Percentiles rank a stretch among this genome's conserved stretches.
Evolutionary conservation across 2,797 vertebrate species (phyloP).

Genomic region (Arctocebus calabarensis): DNA sequence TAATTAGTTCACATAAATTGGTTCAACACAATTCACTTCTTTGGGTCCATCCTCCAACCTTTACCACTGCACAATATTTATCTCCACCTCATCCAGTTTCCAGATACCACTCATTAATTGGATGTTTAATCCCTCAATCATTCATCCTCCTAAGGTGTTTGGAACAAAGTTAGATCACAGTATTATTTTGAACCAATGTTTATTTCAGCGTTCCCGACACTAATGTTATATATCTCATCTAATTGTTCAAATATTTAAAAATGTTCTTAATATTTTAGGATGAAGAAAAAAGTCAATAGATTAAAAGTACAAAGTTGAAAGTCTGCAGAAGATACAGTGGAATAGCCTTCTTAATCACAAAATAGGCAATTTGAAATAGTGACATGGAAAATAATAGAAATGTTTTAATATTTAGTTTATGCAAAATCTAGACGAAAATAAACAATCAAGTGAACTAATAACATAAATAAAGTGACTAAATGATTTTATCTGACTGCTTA

Average conservation of each 20-base stretch:
- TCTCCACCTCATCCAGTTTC: background rate
- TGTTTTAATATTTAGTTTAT: constrained; percentile 46
- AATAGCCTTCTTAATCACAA: background rate
- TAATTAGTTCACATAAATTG: constrained; percentile 2
- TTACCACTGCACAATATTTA: background rate
- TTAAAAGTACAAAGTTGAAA: constrained; percentile 37
- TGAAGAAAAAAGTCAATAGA: constrained; percentile 21
- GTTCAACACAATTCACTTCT: constrained; percentile 10
- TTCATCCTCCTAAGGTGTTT: background rate
- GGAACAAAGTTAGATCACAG: constrained; percentile 6
- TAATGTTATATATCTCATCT: background rate
- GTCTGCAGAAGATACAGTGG: background rate
- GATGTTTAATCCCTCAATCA: background rate
- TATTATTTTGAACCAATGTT: constrained; percentile 5
- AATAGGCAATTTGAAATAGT: background rate
- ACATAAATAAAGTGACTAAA: background rate
- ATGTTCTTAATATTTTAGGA: background rate
- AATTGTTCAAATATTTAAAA: constrained; percentile 33
- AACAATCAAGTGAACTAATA: background rate
- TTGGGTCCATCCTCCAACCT: background rate
- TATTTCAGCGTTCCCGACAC: background rate
- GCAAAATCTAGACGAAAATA: constrained; percentile 40
- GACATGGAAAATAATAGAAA: constrained; percentile 22
- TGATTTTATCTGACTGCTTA: constrained; percentile 21
- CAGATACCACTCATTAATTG: background rate